A percentile compares a stretch with the other conserved stretches of the same genome.
Evolutionary conservation across 64 coral and sea anemone genomes (phyloP).

Genomic region (Montipora foliosa): DNA sequence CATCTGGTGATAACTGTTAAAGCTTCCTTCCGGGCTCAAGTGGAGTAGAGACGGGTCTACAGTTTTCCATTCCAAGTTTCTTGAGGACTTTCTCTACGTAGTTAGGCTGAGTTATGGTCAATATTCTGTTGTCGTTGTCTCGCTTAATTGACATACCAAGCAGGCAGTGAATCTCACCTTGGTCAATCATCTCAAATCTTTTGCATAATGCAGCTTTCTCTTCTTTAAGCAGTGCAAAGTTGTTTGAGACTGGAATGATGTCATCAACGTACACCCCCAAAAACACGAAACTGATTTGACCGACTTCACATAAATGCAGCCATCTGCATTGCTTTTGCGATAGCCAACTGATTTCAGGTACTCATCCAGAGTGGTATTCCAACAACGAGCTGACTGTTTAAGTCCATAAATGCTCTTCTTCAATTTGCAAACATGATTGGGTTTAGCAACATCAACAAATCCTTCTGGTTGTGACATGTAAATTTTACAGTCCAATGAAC

Average conservation of each 20-base stretch:
- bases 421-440: constrained; percentile 69
- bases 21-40: neutral
- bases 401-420: constrained; percentile 77
- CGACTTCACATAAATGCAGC: constrained; percentile 68
- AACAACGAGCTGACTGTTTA: constrained; percentile 73
- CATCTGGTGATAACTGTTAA: neutral
- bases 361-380: constrained; percentile 43
- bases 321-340: constrained; percentile 62
- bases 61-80: constrained; percentile 62
- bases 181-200: constrained; percentile 2
- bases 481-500: constrained; percentile 63
- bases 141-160: constrained; percentile 37
- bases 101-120: constrained; percentile 35
- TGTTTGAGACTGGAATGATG: constrained; percentile 71
- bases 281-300: constrained; percentile 65
- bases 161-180: constrained; percentile 8
- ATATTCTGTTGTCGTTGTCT: constrained; percentile 1
- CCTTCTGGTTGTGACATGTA: constrained; percentile 77
- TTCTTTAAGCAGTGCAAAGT: constrained; percentile 48
- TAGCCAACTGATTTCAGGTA: constrained; percentile 37
- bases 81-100: constrained; percentile 36
- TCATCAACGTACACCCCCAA: constrained; percentile 69
- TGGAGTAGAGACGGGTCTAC: constrained; percentile 42
- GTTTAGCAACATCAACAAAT: constrained; percentile 68
- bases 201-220: constrained; percentile 57